Base-by-base conservation (phyloP, 2,113 vertebrate genomes). In the Erythrocebus patas region DNA sequence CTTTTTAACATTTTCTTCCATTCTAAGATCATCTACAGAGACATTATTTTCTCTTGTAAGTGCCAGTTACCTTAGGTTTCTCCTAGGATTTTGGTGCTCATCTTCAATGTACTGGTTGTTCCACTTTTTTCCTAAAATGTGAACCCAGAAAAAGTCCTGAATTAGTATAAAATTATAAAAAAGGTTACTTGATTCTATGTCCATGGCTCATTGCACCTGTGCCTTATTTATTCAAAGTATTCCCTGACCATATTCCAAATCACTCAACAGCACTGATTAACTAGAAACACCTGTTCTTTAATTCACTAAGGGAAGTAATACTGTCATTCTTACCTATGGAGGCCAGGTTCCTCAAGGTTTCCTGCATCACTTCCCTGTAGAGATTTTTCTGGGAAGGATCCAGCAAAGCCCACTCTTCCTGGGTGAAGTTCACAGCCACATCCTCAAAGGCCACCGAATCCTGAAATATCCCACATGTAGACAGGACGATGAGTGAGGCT, bases 361-460 rank as follows among this genome's bases (percentile, higher is more conserved):
- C 85, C 75, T 27, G 13, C 92, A 86, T 94, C 66, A 94, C 92
- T 35, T 94, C 66, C 84, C 17, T 88, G n/a, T 43, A 78, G 40
- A 97, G 30, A 38, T 2, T 1, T 30, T 76, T 73, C 88, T 93
- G 79, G 20, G 32, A 88, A 80, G 57, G 61, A 64, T 64, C 61
- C 61, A 64, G 61, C 61, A 64, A 64, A 64, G 61, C 61, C 61
- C 61, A 64, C 27, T 64, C 61, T 2, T 64, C 61, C 27, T 64
- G 61, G 61, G 61, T 64, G 27, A 64, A 64, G 27, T 64, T 64
- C 61, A 64, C 61, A 64, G 12, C 61, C 61, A 64, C 61, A 64
- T 64, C 61, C 61, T 64, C 61, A 1, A 64, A 64, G 61, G 61
- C 61, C 61, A 64, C 61, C 0, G 12, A 64, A 64, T 32, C 27